Base-by-base conservation (phyloP, 2,888 invertebrate genomes). In the Brachynemurus nebulosus region DNA sequence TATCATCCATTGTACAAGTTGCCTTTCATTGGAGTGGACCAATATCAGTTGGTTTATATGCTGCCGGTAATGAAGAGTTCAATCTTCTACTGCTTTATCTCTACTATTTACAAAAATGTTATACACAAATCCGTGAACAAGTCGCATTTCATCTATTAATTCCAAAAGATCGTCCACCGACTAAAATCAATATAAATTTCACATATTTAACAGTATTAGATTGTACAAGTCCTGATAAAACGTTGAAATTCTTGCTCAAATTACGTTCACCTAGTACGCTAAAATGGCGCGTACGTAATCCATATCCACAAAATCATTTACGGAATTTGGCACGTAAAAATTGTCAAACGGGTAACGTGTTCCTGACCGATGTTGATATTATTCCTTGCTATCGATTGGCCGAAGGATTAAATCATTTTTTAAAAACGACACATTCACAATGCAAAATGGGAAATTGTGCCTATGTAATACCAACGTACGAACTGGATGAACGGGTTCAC, bases 401-500 rank as follows among this genome's bases (percentile, higher is more conserved):
- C 2, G 74, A 76, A 42, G 69, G 74, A 16, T 65, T 91, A 47
- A 80, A 86, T 52, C 67, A 66, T 45, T 89, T 89, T 60, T 63
- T 86, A 12, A 63, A 63, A 14, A 69, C 59, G 20, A n/a, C n/a
- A n/a, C 55, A 54, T 12, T 68, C 71, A 7, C 74, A 75, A 38
- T 75, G 74, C 53, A 72, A 72, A 47, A 69, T 68, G 50, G 68
- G 66, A 3, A 62, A 74, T 50, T 91, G 90, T 59, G 90, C 89
- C 14, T 91, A 83, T 63, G 90, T 91, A 36, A 80, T 91, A 55
- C 91, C 91, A 1, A 91, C 91, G 1, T 90, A 86, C 59, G 91
- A 91, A 65, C 66, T 91, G 51, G 88, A 89, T 59, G 74, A 76
- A 45, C 70, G 85, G 45, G 84, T 84, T 1, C 71, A 71, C 39